These are phyloP conservation scores for Polydrusus pterygomalis DNA, from an alignment of 2,888 invertebrate genomes.

Conservation along the genomic window DNA sequence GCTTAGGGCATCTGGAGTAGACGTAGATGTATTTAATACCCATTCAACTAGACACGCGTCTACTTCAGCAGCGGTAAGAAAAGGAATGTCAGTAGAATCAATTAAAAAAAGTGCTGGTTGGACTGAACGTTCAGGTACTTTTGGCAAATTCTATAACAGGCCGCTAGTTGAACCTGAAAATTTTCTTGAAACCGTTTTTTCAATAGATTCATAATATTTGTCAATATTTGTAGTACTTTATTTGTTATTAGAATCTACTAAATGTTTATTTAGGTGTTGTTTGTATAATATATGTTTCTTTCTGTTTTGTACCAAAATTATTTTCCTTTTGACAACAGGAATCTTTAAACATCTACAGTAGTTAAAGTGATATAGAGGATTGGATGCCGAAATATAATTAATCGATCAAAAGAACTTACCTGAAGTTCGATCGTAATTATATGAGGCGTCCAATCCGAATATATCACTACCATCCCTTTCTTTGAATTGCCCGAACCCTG, in stretches of 20 bases:
- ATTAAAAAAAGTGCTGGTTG: constrained; percentile 10
- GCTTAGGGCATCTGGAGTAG: constrained; percentile 29
- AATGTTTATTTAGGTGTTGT: no score
- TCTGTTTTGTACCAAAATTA: background rate
- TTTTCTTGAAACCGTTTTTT: background rate
- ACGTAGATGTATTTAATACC: constrained; percentile 34
- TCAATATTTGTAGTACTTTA: background rate
- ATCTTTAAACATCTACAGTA: constrained; percentile 26
- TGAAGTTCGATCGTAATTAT: constrained; percentile 16
- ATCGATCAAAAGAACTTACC: constrained; percentile 28
- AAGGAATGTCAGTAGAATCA: constrained; percentile 12
- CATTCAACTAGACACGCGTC: constrained; percentile 45
- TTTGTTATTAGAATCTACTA: background rate
- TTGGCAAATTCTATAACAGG: background rate
- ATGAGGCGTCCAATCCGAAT: constrained; percentile 7
- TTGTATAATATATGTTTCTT: background rate
- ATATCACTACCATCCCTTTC: constrained; percentile 8
- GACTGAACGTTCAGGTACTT: background rate
- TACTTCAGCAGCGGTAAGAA: constrained; percentile 34
- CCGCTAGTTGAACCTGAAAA: background rate
- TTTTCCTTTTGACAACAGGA: background rate
- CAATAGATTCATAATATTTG: background rate
- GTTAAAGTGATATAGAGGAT: constrained; percentile 15
- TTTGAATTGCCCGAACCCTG: background rate
- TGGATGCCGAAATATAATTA: constrained; percentile 19